These are phyloP conservation scores for Toxostoma redivivum DNA, from an alignment of 2,113 vertebrate species.

Conservation along the genomic window DNA sequence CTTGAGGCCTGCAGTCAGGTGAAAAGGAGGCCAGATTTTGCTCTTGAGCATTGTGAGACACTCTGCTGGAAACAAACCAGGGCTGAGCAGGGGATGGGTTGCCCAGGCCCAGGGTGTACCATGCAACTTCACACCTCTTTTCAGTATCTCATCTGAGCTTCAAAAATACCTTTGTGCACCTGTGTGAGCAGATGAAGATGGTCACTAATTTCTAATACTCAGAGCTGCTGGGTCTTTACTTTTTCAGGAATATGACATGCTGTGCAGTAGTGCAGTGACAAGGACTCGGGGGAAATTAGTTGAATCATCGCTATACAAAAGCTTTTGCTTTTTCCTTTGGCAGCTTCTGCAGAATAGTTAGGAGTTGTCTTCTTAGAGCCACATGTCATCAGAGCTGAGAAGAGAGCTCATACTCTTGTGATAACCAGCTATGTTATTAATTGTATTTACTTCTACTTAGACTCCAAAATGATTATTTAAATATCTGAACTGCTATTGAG, in stretches of 20 bases:
- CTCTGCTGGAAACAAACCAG: background rate
- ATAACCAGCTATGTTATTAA: background rate
- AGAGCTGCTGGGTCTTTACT: background rate
- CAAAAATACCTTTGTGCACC: background rate
- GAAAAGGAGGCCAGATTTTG: background rate
- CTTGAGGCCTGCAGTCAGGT: background rate
- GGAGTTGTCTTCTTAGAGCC: background rate
- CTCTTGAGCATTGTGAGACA: background rate
- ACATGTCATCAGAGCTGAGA: background rate
- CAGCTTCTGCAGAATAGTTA: background rate
- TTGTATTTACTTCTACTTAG: background rate
- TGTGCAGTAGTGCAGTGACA: background rate
- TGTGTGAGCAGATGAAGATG: background rate
- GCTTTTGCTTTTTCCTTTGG: background rate
- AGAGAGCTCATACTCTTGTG: fast-evolving
- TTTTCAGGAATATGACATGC: background rate
- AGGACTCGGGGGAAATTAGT: background rate
- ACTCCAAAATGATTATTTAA: background rate
- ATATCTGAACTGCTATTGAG: background rate
- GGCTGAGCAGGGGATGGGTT: background rate
- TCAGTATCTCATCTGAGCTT: background rate
- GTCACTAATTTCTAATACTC: background rate
- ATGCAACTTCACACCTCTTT: background rate
- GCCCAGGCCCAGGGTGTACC: background rate
- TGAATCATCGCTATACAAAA: background rate